A percentile compares a stretch with the other conserved stretches of the same genome.
Conservation (phyloP, 1,140 invertebrate genomes). For the Meloidogyne exigua region DNA sequence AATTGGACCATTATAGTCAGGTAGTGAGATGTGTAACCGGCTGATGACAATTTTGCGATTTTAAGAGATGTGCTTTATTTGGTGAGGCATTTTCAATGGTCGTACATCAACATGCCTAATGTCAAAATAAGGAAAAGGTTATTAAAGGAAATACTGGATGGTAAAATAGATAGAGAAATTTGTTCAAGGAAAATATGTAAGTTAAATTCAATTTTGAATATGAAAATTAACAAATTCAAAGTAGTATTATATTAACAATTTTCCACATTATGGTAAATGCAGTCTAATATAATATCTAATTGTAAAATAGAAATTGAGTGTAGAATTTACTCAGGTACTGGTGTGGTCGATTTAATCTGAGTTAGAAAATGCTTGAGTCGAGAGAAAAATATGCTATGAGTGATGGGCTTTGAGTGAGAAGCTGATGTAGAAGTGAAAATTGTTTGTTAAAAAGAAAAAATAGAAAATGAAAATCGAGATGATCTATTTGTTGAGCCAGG, state of each 20-base stretch:
- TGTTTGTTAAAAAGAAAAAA: neutral
- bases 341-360: neutral
- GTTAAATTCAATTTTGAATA: no score
- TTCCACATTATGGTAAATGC: no score
- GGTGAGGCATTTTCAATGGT: neutral
- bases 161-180: no score
- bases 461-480: conserved; percentile 4
- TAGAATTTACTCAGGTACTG: neutral
- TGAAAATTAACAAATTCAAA: no score
- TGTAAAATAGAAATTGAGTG: no score
- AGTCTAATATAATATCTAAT: no score
- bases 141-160: neutral
- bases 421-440: neutral
- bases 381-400: neutral
- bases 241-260: no score
- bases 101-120: neutral
- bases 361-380: neutral
- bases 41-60: conserved; percentile 4
- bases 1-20: neutral
- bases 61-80: neutral
- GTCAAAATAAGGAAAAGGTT: neutral
- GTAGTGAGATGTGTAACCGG: neutral
- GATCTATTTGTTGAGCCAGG: neutral
- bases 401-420: neutral
- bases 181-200: no score